A percentile compares a stretch with the other conserved stretches of the same genome.
These are phyloP conservation scores for Actinernus sp. DNA, from an alignment of 92 coral and sea anemone species.

Conservation along the genomic window DNA sequence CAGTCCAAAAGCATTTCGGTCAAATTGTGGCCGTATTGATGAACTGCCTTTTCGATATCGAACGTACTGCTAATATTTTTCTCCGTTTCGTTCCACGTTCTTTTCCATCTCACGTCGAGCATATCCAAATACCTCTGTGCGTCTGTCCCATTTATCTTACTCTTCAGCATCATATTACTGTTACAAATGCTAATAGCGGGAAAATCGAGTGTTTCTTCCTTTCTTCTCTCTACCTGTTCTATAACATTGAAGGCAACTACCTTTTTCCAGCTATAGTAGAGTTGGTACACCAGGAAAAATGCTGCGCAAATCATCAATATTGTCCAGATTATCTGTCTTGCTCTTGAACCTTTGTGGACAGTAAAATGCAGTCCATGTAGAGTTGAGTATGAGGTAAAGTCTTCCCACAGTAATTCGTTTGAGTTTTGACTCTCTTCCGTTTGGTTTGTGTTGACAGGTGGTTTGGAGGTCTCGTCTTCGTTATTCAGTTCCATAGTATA, in stretches of 20 bases:
- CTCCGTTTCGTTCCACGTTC: too few species aligned
- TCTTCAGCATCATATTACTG: conserved; percentile 62
- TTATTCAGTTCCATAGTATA: too few species aligned
- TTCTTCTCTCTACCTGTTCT: conserved; percentile 20
- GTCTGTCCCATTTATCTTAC: conserved; percentile 52
- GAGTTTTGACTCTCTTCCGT: too few species aligned
- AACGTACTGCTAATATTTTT: too few species aligned
- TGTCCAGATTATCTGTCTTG: conserved; percentile 52
- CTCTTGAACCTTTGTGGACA: conserved; percentile 24
- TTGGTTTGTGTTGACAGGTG: too few species aligned
- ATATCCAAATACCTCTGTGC: conserved; percentile 66
- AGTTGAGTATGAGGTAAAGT: conserved; percentile 62
- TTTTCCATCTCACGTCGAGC: neutral
- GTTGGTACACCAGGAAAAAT: conserved; percentile 29
- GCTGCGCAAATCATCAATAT: conserved; percentile 27
- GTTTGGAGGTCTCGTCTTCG: too few species aligned
- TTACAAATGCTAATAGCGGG: too few species aligned
- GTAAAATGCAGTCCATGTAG: conserved; percentile 68
- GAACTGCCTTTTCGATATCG: too few species aligned
- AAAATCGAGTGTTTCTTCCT: too few species aligned
- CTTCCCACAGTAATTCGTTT: too few species aligned
- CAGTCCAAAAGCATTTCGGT: conserved; percentile 42
- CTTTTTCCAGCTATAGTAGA: conserved; percentile 30
- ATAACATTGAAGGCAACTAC: conserved; percentile 5
- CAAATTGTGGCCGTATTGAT: conserved; percentile 36